Evolutionary conservation across 1,140 invertebrate genomes (phyloP), one percentile per base, ranked within the genome.

Genomic region (Lanistes nyassanus): DNA sequence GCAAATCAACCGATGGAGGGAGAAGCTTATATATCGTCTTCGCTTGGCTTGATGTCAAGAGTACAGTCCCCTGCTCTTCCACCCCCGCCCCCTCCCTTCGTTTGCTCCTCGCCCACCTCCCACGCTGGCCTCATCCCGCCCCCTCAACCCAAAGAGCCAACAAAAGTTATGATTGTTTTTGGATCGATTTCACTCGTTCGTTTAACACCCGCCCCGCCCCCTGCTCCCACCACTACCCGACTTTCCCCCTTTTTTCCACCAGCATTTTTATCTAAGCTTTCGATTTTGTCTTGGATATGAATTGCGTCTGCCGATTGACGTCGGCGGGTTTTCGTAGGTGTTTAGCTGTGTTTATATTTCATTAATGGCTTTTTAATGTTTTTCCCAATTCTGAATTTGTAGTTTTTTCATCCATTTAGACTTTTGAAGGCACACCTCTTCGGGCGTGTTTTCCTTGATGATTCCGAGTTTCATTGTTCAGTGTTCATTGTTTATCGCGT

Each of bases 131-230:
- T 60, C 51, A 13, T 13, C 51, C 51, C 51, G 13, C 51, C 11
- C 56, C 56, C 56, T 31, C 23, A n/a, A 60, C n/a, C 29, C n/a
- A 60, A 60, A 60, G 21, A 62, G 70, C 37, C 70, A 60, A 72
- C 70, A 72, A 72, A 72, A 72, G 70, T 72, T 72, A 72, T 72
- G 70, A 72, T 72, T 53, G 70, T 72, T 72, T n/a, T 72, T 72
- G 36, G 60, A 60, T 72, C 19, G 36, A 72, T 60, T 60, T 72
- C 70, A 72, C 70, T 58, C 56, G 55, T 29, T 72, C 42, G 62
- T 34, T 42, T 36, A 29, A 37, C 60, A 36, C 42, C 42, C 42
- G 9, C 5, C 19, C 42, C 42, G n/a, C n/a, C n/a, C n/a, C n/a
- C n/a, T n/a, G n/a, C n/a, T n/a, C n/a, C n/a, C n/a, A n/a, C n/a